Conservation (phyloP, 1,140 invertebrate species). For the Polyergus mexicanus region DNA sequence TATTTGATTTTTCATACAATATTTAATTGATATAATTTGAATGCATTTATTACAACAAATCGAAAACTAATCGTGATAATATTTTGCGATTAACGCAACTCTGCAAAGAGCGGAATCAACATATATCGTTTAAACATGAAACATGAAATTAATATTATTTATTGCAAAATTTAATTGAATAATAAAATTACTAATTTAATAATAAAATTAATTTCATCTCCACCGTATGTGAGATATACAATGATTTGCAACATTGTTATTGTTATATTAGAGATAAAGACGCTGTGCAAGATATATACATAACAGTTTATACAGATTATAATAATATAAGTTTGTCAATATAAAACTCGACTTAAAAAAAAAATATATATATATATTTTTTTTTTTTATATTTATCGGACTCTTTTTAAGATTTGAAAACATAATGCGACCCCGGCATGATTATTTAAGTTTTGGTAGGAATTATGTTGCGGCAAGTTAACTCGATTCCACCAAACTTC, state of each 20-base stretch:
- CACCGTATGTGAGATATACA: not conserved
- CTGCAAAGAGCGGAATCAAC: not conserved
- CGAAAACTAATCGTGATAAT: not conserved
- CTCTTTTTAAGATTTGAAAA: not conserved
- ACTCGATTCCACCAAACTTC: not conserved
- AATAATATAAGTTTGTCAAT: not conserved
- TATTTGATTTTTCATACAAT: not conserved
- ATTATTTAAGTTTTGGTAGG: not conserved
- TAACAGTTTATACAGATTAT: not conserved
- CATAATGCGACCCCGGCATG: not conserved
- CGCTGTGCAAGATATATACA: not conserved
- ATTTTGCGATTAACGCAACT: not conserved
- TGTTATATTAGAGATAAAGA: not conserved
- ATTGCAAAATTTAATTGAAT: not conserved
- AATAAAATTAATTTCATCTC: not conserved
- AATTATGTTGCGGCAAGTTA: not conserved
- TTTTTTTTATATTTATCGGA: not conserved
- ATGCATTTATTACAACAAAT: not conserved
- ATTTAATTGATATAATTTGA: not conserved
- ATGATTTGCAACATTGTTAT: not conserved
- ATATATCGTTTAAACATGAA: not conserved
- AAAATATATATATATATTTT: too few relatives aligned
- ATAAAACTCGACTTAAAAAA: not conserved
- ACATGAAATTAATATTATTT: not conserved
- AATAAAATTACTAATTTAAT: constrained; percentile 3